Evolutionary conservation across 2,113 vertebrate species (phyloP).

Genomic region (Hemibates koningsi): DNA sequence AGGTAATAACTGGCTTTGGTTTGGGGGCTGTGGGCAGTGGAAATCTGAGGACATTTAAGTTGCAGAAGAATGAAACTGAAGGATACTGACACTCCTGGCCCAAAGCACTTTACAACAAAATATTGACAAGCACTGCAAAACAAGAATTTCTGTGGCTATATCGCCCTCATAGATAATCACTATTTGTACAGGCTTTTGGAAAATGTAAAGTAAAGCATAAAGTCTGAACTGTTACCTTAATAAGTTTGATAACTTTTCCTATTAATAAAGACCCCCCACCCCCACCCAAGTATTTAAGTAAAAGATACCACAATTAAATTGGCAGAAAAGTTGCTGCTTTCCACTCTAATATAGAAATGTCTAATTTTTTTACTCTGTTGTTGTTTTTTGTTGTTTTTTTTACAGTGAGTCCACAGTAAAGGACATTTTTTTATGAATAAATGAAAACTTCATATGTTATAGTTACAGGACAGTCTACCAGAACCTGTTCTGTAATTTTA

Average conservation of each 20-base stretch:
- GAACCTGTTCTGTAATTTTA: background rate
- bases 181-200: background rate
- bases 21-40: conserved; percentile 1
- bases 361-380: background rate
- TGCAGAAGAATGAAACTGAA: background rate
- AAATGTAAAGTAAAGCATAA: background rate
- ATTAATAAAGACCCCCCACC: background rate
- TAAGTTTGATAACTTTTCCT: background rate
- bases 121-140: background rate
- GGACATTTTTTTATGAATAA: background rate
- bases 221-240: background rate
- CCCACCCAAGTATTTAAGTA: background rate
- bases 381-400: background rate
- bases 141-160: background rate
- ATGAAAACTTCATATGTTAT: background rate
- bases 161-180: background rate
- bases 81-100: background rate
- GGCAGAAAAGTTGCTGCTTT: background rate
- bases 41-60: background rate
- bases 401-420: background rate
- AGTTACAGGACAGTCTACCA: background rate
- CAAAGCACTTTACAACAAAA: background rate
- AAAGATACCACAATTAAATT: background rate
- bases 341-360: background rate
- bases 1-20: conserved; percentile 27